Evolutionary conservation across 2,888 invertebrate species (phyloP), one percentile per base, ranked within the genome.

Genomic region (Erannis defoliaria): DNA sequence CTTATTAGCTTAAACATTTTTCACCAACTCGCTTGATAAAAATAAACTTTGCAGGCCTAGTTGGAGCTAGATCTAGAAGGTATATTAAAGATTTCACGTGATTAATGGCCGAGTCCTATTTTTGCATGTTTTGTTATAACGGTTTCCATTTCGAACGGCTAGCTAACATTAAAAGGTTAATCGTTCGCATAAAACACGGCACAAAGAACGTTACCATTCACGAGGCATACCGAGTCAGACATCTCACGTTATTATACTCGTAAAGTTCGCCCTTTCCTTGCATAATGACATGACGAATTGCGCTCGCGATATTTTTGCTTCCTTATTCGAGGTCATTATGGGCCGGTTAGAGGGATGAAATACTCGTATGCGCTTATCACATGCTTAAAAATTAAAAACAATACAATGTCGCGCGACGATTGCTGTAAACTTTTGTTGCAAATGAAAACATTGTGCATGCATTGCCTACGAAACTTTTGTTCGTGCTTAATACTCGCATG

Each of bases 241-340:
- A 90, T 92, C 91, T 93, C 90, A 72, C 88, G 91, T 91, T 92
- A 92, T 92, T 90, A 90, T 90, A 87, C 86, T 89, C 92, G 90
- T 93, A 91, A 93, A 92, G 87, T 89, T 88, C 85, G 91, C 90
- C 90, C 90, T 92, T 91, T 89, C 88, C 90, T 85, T 92, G 92
- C 91, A 92, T 92, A 93, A 92, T 93, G 89, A 91, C 88, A 91
- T 91, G 91, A 92, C 90, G 91, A 89, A 93, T 91, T 89, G 89
- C 90, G 86, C 80, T 87, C 84, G 84, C 89, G 89, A 90, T 91
- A 91, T 91, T 90, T 91, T 88, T 87, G 85, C 89, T 83, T 86
- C 87, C 89, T 88, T 88, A 89, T 89, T 81, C 83, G 85, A 80
- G 86, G 89, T 89, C 88, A 89, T 89, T 90, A 90, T 79, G 81